Conservation (phyloP, 2,113 vertebrate species). For the Cisticola juncidis region DNA sequence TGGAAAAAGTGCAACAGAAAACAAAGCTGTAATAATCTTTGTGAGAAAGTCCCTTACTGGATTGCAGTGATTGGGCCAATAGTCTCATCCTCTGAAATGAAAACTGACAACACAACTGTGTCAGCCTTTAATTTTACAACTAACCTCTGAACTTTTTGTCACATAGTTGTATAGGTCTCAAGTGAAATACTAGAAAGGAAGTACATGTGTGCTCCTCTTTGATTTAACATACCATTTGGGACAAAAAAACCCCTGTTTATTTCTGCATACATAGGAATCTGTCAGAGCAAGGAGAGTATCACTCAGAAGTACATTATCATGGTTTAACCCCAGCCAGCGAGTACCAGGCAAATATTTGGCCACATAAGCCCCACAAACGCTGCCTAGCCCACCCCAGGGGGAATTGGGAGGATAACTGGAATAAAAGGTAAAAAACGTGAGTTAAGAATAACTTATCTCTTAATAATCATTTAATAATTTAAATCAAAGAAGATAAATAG, state of each 20-base stretch:
- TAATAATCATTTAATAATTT: not conserved
- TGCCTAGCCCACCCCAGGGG: not conserved
- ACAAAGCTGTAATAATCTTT: not conserved
- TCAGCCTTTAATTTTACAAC: not conserved
- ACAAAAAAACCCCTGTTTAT: not conserved
- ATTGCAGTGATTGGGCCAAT: not conserved
- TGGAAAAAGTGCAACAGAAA: not conserved
- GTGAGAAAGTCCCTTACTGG: not conserved
- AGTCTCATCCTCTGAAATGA: not conserved
- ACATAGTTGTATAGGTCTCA: not conserved
- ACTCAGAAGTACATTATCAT: not conserved
- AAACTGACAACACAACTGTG: not conserved
- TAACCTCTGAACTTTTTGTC: not conserved
- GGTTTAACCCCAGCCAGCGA: not conserved
- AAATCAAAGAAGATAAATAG: not conserved
- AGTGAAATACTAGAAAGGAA: not conserved
- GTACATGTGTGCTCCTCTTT: not conserved
- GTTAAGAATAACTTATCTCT: not conserved
- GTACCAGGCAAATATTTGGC: not conserved
- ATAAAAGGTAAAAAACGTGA: not conserved
- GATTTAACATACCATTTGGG: not conserved
- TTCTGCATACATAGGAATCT: not conserved
- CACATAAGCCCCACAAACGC: not conserved
- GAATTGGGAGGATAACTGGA: not conserved
- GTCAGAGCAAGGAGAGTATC: not conserved